Evolutionary conservation across 2,113 vertebrate species (phyloP).

Genomic region (Erinaceus europaeus): DNA sequence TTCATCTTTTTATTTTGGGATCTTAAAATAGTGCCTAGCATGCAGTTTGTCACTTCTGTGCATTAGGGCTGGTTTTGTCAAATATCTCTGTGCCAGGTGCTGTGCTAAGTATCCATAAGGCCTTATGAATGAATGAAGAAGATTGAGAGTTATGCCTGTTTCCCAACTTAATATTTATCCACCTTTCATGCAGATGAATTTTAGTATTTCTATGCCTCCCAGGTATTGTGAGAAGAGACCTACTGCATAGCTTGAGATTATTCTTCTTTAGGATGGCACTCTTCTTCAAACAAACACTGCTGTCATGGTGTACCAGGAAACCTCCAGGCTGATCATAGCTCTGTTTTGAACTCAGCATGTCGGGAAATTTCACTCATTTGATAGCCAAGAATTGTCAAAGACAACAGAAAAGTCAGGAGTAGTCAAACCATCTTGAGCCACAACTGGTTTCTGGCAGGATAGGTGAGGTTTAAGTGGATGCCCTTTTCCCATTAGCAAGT

Average conservation of each 20-base stretch:
- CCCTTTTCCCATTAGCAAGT: neutral
- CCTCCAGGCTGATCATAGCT: neutral
- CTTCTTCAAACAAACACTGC: neutral
- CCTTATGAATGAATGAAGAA: neutral
- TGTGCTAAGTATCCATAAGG: neutral
- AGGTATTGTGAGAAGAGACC: slow-evolving; percentile 1
- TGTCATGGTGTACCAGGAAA: neutral
- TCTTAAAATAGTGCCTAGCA: neutral
- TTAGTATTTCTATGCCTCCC: neutral
- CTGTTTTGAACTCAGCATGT: neutral
- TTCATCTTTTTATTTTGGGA: slow-evolving; percentile 16
- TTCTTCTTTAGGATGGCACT: slow-evolving; percentile 33
- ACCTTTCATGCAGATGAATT: slow-evolving; percentile 9
- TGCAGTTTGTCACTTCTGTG: neutral
- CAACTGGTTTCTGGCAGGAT: slow-evolving; percentile 68
- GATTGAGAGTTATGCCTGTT: neutral
- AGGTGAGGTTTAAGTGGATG: slow-evolving; percentile 53
- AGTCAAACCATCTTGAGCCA: neutral
- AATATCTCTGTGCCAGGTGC: neutral
- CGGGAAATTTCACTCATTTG: neutral
- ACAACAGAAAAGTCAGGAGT: neutral
- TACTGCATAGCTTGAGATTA: neutral
- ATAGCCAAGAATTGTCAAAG: neutral
- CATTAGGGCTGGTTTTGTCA: neutral
- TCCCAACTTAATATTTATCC: neutral